A percentile compares a stretch with the other conserved stretches of the same genome.
These are phyloP conservation scores for Steatornis caripensis DNA, from an alignment of 2,113 vertebrate species.

Conservation along the genomic window DNA sequence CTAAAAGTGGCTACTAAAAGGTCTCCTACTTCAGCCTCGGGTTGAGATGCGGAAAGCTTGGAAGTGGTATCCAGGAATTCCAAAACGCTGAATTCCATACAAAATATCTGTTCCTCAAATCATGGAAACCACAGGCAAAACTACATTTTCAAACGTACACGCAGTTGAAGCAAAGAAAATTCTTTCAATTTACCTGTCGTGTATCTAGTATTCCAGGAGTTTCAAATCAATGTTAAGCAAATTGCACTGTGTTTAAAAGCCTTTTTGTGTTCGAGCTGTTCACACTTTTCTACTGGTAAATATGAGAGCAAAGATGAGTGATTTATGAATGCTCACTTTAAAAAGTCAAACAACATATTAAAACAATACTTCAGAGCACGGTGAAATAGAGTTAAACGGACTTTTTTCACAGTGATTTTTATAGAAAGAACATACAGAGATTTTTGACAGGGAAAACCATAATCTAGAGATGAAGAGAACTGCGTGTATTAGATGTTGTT, in stretches of 20 bases:
- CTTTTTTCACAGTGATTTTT: neutral
- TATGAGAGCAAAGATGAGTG: neutral
- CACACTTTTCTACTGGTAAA: neutral
- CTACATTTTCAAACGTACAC: neutral
- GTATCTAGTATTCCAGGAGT: neutral
- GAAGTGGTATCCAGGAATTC: neutral
- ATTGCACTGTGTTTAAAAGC: neutral
- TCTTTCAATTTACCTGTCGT: neutral
- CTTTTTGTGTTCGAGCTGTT: neutral
- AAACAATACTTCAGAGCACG: slow-evolving; percentile 15
- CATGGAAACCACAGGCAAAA: neutral
- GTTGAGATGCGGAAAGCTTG: neutral
- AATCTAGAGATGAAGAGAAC: neutral
- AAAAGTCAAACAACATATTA: slow-evolving; percentile 42
- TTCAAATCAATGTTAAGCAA: neutral
- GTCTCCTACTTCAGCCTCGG: neutral
- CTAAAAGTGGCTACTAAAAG: neutral
- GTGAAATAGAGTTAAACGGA: slow-evolving; percentile 15
- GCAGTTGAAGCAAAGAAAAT: neutral
- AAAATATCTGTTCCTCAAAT: neutral
- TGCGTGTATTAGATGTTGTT: neutral
- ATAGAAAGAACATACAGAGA: neutral
- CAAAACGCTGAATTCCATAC: neutral
- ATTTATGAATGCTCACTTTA: slow-evolving; percentile 1
- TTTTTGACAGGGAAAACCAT: neutral